These are phyloP conservation scores for Thrips palmi DNA, from an alignment of 1,140 invertebrate genomes.

Conservation along the genomic window DNA sequence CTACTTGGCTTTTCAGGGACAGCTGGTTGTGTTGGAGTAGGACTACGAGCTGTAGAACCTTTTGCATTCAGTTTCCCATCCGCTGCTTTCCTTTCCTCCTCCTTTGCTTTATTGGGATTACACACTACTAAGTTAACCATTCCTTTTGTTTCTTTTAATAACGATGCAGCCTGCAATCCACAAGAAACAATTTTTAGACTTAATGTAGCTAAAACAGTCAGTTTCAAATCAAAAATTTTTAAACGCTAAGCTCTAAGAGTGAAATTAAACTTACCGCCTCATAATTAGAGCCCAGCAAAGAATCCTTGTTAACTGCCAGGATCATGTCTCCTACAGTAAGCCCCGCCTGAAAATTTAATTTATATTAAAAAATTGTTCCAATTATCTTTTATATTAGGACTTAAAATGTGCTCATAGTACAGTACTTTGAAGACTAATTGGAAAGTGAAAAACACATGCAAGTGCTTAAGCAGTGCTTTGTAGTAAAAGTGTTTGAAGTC, in stretches of 20 bases:
- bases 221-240: background rate
- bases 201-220: background rate
- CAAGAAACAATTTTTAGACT: too few species aligned
- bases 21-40: constrained; percentile 10
- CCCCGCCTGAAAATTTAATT: constrained; percentile 54
- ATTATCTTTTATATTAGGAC: too few species aligned
- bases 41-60: background rate
- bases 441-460: too few species aligned
- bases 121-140: constrained; percentile 68
- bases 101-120: constrained; percentile 55
- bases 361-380: too few species aligned
- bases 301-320: constrained; percentile 79
- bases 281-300: constrained; percentile 67
- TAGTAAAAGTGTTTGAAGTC: too few species aligned
- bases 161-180: constrained; percentile 46
- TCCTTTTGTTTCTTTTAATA: constrained; percentile 74
- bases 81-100: constrained; percentile 27
- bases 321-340: constrained; percentile 89
- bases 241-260: constrained; percentile 4
- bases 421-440: too few species aligned
- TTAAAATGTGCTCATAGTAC: too few species aligned
- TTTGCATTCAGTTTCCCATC: constrained; percentile 10
- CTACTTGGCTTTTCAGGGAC: constrained; percentile 2
- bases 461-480: too few species aligned
- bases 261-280: constrained; percentile 46